phyloP scores from a whole-genome alignment of 2,888 invertebrate species.

The Dicyrtomina minuta region DNA sequence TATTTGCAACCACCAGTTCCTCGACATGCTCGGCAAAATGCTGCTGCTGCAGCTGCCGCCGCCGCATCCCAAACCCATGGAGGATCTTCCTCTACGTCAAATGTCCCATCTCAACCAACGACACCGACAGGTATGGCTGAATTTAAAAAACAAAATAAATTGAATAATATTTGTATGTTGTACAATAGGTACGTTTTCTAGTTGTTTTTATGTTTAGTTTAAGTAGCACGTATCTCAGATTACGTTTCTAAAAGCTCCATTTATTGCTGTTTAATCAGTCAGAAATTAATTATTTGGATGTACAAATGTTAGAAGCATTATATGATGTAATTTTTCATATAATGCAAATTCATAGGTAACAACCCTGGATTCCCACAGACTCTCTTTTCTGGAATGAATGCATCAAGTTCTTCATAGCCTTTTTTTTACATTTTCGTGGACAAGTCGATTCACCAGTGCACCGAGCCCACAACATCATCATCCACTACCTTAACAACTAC shows the following conservation, averaged over 20 bases:
- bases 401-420: constrained; percentile 68
- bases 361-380: constrained; percentile 53
- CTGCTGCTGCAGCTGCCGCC: constrained; percentile 53
- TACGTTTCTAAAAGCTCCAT: too few relatives aligned
- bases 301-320: constrained; percentile 2
- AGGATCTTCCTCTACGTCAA: constrained; percentile 36
- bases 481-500: not conserved
- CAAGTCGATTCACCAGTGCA: constrained; percentile 1
- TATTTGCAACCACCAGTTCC: constrained; percentile 95
- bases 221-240: too few relatives aligned
- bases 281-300: too few relatives aligned
- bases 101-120: constrained; percentile 44
- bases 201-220: too few relatives aligned
- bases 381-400: constrained; percentile 66
- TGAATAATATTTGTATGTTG: too few relatives aligned
- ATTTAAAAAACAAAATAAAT: not conserved
- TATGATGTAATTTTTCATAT: not conserved
- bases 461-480: too few relatives aligned
- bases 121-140: constrained; percentile 49
- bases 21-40: constrained; percentile 69
- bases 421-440: not conserved
- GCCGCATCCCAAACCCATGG: constrained; percentile 55
- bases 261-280: too few relatives aligned
- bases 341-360: constrained; percentile 41
- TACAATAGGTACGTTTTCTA: too few relatives aligned